A percentile compares a stretch with the other conserved stretches of the same genome.
phyloP scores from a whole-genome alignment of 2,888 invertebrate species.

The Ophonus ardosiacus region DNA sequence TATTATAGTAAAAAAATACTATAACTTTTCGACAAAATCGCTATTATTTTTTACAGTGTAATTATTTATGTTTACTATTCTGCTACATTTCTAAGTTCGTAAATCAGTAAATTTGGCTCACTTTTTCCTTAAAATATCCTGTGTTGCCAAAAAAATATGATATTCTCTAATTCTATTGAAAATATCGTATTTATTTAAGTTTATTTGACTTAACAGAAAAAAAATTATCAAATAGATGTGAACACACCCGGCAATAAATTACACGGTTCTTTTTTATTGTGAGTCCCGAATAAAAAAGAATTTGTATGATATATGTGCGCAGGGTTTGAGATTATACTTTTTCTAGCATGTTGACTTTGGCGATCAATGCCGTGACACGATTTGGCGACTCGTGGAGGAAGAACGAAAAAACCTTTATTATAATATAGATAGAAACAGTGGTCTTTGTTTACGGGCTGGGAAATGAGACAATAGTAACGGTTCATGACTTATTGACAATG shows the following conservation, averaged over 20 bases:
- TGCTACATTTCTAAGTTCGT: no score
- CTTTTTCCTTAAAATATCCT: neutral
- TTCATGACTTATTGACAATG: conserved; percentile 44
- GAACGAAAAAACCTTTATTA: conserved; percentile 45
- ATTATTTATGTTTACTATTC: no score
- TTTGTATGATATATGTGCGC: conserved; percentile 42
- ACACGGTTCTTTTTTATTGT: conserved; percentile 30
- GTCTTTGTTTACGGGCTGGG: conserved; percentile 14
- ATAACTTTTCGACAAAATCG: no score
- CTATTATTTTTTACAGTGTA: no score
- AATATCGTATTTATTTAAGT: conserved; percentile 41
- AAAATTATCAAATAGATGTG: conserved; percentile 38
- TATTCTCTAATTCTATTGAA: conserved; percentile 24
- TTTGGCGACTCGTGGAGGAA: conserved; percentile 17
- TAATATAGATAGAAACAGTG: conserved; percentile 35
- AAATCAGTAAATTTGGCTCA: no score
- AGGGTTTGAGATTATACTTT: conserved; percentile 37
- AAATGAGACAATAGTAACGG: conserved; percentile 38
- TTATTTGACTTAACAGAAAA: conserved; percentile 1
- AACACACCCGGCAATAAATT: conserved; percentile 46
- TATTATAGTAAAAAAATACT: no score
- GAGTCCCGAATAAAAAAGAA: conserved; percentile 37
- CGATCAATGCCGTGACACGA: conserved; percentile 18
- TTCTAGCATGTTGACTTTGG: conserved; percentile 22
- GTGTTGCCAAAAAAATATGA: conserved; percentile 3